These are phyloP conservation scores for Arctocebus calabarensis DNA, from an alignment of 2,797 vertebrate genomes.

Conservation along the genomic window DNA sequence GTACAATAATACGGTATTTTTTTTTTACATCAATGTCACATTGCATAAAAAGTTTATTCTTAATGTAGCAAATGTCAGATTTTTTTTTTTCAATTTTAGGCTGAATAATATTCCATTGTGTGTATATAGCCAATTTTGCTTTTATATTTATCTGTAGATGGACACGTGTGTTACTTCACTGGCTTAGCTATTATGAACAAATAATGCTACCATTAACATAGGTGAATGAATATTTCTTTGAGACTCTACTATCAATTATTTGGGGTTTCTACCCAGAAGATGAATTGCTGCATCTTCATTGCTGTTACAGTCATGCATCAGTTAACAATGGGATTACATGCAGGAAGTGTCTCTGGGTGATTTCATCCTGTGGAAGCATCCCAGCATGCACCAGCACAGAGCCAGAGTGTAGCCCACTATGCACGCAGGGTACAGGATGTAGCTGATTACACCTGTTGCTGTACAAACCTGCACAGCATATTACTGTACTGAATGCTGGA, in stretches of 20 bases:
- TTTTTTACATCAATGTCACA: background rate
- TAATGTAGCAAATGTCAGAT: background rate
- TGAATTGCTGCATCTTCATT: background rate
- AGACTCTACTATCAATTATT: background rate
- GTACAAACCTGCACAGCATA: too few species aligned
- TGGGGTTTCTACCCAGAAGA: background rate
- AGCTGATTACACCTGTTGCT: background rate
- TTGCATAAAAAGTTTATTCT: background rate
- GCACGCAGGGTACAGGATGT: background rate
- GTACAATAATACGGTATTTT: background rate
- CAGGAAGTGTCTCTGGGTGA: background rate
- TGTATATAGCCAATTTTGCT: background rate
- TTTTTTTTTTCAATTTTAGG: background rate
- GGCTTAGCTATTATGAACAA: background rate
- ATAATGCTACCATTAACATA: background rate
- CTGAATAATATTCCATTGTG: background rate
- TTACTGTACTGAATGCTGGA: background rate
- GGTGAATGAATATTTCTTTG: background rate
- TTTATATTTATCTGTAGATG: background rate
- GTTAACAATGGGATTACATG: background rate
- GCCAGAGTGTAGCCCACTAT: background rate
- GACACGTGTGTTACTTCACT: background rate
- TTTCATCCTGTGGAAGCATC: background rate
- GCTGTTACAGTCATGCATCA: background rate
- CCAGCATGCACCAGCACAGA: background rate